Base-by-base conservation (phyloP, 2,113 vertebrate species). In the Dromas ardeola region DNA sequence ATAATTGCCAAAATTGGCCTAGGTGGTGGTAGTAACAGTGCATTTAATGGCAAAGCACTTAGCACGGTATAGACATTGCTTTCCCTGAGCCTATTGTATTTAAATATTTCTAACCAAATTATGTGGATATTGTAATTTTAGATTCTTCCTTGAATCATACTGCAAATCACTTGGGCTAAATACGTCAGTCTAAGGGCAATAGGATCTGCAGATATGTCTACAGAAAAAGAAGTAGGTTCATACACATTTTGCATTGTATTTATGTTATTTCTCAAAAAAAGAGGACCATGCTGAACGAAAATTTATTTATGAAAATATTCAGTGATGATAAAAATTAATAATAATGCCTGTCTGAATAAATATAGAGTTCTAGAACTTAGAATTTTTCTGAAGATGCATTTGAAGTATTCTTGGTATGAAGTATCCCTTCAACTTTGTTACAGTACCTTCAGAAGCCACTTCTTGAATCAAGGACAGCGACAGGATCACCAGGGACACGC, bases 381-480 rank as follows among this genome's bases (percentile, higher is more conserved):
- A 79, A 10, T 47, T 85, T 91, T 89, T 49, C 26, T 69, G 40
- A 50, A 22, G 40, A 29, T 63, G 27, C 21, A 52, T 67, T 79
- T 78, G 56, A 63, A 73, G 34, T 36, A 30, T 56, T 84, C 40
- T 38, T 17, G 20, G 5, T n/a, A 29, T 81, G 47, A 49, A 22
- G 20, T 22, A 49, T 89, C 73, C 56, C 40, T 73, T 90, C 34
- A 26, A 12, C 45, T 69, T 66, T 40, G 66, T 84, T 91, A 96
- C 86, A 59, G 5, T 98, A 98, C 98, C 98, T 98, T 98, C 73
- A 97, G 98, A 98, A 91, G 98, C 97, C 77, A 88, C 97, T 92
- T 98, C 97, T 74, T 95, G 96, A 71, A 95, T 85, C 82, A 95
- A 73, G 61, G 91, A 71, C 59, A 97, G 82, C 36, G 97, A 94